Conservation (phyloP, 2,797 vertebrate genomes). For the Morus bassanus region DNA sequence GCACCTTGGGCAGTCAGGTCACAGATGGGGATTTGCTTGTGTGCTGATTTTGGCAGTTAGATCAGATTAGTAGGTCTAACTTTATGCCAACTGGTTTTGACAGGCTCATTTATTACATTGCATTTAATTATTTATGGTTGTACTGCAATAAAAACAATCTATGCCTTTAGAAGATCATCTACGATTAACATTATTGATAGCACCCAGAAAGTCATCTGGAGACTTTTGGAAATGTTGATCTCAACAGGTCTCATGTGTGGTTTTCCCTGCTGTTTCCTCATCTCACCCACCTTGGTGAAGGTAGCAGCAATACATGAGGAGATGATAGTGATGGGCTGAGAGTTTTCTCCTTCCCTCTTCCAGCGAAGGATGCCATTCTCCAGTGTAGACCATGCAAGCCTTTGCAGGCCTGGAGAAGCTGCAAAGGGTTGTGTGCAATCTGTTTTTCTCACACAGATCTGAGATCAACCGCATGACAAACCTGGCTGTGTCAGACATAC, state of each 20-base stretch:
- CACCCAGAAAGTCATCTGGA: neutral
- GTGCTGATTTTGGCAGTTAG: neutral
- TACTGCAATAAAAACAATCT: neutral
- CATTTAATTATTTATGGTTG: conserved; percentile 24
- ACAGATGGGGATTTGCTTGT: neutral
- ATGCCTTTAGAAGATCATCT: neutral
- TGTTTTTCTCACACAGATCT: neutral
- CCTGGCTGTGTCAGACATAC: neutral
- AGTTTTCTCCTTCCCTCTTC: neutral
- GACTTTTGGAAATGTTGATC: neutral
- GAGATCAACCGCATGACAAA: conserved; percentile 9
- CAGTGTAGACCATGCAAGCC: fast-evolving
- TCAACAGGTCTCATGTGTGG: fast-evolving
- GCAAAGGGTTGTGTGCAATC: neutral
- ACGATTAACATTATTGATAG: neutral
- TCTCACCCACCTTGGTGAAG: neutral
- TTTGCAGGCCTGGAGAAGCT: neutral
- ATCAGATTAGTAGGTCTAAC: neutral
- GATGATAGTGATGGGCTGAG: neutral
- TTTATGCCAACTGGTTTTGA: neutral
- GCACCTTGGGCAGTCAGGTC: neutral
- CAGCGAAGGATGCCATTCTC: neutral
- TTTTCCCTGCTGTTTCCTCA: neutral
- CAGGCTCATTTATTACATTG: neutral
- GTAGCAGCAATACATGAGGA: neutral